phyloP scores from a whole-genome alignment of 2,888 invertebrate genomes.

The Lycocerus yunnanus region DNA sequence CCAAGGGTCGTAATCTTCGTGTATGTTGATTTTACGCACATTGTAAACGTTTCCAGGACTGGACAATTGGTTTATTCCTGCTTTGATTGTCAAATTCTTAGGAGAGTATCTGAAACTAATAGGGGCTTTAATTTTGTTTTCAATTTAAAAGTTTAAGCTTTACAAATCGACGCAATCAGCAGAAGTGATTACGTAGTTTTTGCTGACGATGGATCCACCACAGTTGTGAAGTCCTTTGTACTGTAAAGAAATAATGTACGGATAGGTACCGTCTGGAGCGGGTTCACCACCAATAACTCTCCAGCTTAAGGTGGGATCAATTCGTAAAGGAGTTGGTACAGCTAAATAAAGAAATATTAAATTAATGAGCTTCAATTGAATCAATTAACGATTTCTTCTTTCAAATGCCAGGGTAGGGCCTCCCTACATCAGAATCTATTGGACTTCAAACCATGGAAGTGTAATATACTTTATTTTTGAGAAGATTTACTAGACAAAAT shows the following conservation, averaged over 20 bases:
- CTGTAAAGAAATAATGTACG: slow-evolving; percentile 39
- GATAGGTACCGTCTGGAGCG: slow-evolving; percentile 35
- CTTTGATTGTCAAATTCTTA: too few species aligned
- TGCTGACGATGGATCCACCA: slow-evolving; percentile 38
- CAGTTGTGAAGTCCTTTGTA: slow-evolving; percentile 33
- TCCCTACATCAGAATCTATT: too few species aligned
- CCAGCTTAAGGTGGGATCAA: background rate
- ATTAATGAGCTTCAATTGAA: too few species aligned
- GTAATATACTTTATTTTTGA: too few species aligned
- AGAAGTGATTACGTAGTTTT: slow-evolving; percentile 39
- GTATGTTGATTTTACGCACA: background rate
- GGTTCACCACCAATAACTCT: slow-evolving; percentile 31
- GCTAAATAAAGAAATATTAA: background rate
- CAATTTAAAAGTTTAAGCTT: background rate
- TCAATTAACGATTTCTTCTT: too few species aligned
- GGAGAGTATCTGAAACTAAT: too few species aligned
- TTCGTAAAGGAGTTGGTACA: background rate
- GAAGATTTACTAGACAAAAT: too few species aligned
- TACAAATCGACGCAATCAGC: slow-evolving; percentile 38
- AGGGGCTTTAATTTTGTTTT: background rate
- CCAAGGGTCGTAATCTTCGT: background rate
- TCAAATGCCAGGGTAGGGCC: too few species aligned
- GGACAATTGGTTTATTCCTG: background rate
- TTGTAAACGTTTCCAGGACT: background rate
- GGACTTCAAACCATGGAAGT: too few species aligned